Conservation (phyloP, 2,888 invertebrate species). For the Acrobasis repandana region DNA sequence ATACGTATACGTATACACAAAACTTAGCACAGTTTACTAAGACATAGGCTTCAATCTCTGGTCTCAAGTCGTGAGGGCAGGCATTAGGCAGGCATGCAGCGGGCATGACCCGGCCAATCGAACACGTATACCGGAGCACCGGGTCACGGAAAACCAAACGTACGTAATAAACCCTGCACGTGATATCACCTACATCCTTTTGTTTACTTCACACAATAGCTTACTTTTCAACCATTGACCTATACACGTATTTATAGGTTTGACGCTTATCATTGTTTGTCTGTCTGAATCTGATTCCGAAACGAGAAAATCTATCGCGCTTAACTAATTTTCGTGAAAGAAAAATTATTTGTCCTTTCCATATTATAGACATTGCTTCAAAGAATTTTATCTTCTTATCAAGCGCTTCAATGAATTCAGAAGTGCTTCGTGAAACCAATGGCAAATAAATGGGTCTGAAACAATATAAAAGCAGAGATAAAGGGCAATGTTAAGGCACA, state of each 20-base stretch:
- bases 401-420: slow-evolving; percentile 12
- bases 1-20: too few species aligned
- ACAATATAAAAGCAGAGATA: slow-evolving; percentile 49
- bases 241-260: not conserved
- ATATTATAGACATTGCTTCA: too few species aligned
- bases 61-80: not conserved
- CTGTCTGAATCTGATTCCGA: too few species aligned
- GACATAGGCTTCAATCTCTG: too few species aligned
- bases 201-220: slow-evolving; percentile 38
- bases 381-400: not conserved
- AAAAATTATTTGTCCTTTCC: too few species aligned
- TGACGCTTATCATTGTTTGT: too few species aligned
- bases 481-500: slow-evolving; percentile 59
- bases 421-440: slow-evolving; percentile 27
- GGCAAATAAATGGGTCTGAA: slow-evolving; percentile 32
- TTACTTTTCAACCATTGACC: not conserved
- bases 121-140: slow-evolving; percentile 63
- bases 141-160: slow-evolving; percentile 64
- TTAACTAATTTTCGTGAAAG: too few species aligned
- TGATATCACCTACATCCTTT: slow-evolving; percentile 54
- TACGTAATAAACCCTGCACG: slow-evolving; percentile 77
- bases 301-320: too few species aligned
- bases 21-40: too few species aligned
- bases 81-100: slow-evolving; percentile 4
- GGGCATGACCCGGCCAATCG: slow-evolving; percentile 47